Evolutionary conservation across 2,113 vertebrate genomes (phyloP).

Genomic region (Sylvia atricapilla): DNA sequence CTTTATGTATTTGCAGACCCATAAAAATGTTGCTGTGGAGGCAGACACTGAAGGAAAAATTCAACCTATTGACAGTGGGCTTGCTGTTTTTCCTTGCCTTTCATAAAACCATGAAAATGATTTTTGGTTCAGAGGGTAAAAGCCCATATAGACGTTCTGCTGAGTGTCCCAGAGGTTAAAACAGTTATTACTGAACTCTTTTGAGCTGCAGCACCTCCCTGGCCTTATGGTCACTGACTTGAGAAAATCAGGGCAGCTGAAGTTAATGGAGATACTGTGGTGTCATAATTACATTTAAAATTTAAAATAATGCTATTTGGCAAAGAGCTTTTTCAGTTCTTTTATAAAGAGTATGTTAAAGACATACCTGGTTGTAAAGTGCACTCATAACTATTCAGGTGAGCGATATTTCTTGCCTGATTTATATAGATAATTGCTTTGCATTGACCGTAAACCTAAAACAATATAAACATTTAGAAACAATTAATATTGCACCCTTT

Average conservation of each 20-base stretch:
- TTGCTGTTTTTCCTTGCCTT: not conserved
- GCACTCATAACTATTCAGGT: conserved; percentile 67
- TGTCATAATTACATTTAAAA: not conserved
- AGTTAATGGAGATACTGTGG: not conserved
- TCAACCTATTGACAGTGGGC: not conserved
- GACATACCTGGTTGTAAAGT: conserved; percentile 69
- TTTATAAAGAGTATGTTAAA: not conserved
- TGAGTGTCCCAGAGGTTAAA: not conserved
- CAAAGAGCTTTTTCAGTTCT: not conserved
- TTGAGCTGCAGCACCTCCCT: not conserved
- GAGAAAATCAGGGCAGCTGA: conserved; percentile 4
- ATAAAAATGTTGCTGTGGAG: not conserved
- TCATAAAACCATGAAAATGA: not conserved
- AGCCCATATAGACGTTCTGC: not conserved
- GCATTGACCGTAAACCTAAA: conserved; percentile 74
- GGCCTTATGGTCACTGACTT: not conserved
- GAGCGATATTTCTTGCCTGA: conserved; percentile 33
- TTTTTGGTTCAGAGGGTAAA: not conserved
- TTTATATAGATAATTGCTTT: conserved; percentile 62
- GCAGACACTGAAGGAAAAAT: not conserved
- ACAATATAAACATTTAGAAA: conserved; percentile 10
- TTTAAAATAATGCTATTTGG: not conserved
- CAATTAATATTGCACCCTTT: not conserved
- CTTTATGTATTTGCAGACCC: not conserved
- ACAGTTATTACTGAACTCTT: not conserved